Evolutionary conservation across 1,140 invertebrate genomes (phyloP).

Genomic region (Wasmannia auropunctata): DNA sequence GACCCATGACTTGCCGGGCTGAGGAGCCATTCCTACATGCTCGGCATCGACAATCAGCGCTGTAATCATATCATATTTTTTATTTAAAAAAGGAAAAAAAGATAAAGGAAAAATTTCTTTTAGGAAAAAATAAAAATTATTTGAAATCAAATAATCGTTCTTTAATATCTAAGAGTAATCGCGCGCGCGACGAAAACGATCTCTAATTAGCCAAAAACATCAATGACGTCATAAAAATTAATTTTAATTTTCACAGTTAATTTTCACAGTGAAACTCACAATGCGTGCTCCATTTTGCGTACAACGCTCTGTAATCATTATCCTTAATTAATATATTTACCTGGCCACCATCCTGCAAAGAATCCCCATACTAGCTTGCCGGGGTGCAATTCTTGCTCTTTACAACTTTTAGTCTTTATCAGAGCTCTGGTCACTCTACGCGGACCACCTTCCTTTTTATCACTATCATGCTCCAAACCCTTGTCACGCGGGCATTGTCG

Average conservation of each 20-base stretch:
- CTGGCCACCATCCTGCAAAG: slow-evolving; percentile 76
- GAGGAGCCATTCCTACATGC: slow-evolving; percentile 74
- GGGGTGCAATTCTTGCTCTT: slow-evolving; percentile 19
- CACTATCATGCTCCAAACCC: not conserved
- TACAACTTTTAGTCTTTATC: slow-evolving; percentile 35
- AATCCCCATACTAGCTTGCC: slow-evolving; percentile 74
- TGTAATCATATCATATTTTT: slow-evolving; percentile 54
- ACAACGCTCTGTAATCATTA: not conserved
- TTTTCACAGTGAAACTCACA: not conserved
- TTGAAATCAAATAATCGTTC: not conserved
- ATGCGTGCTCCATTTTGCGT: not conserved
- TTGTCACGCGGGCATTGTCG: not conserved
- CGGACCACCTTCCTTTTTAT: not conserved
- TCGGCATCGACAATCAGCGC: slow-evolving; percentile 76
- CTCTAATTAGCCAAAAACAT: not conserved
- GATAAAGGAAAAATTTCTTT: not conserved
- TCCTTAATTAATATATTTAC: slow-evolving; percentile 42
- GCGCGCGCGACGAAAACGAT: not conserved
- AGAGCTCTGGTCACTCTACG: slow-evolving; percentile 63
- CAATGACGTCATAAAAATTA: no score
- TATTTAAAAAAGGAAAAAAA: not conserved
- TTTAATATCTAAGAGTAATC: not conserved
- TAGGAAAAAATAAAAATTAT: not conserved
- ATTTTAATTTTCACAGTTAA: not conserved
- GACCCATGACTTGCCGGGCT: slow-evolving; percentile 75